A percentile compares a stretch with the other conserved stretches of the same genome.
These are phyloP conservation scores for Oryzias celebensis DNA, from an alignment of 2,113 vertebrate genomes.

Conservation along the genomic window DNA sequence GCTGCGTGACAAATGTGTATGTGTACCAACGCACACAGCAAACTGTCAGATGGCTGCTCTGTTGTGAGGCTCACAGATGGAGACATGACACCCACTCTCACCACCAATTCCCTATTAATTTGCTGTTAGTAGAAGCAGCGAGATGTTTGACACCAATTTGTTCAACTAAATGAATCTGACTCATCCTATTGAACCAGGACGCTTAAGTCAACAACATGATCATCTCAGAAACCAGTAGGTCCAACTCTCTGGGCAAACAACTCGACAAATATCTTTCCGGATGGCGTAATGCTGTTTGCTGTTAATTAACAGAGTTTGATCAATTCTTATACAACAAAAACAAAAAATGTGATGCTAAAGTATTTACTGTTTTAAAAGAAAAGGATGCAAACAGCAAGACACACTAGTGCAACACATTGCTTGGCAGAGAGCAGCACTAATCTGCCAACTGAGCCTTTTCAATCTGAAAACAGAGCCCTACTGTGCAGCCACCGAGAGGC, in stretches of 20 bases:
- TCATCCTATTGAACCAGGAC: slow-evolving; percentile 21
- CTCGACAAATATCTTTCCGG: slow-evolving; percentile 11
- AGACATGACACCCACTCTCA: slow-evolving; percentile 56
- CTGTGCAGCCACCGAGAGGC: slow-evolving; percentile 19
- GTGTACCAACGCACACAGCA: slow-evolving; percentile 26
- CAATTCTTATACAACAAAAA: background rate
- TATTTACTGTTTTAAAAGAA: slow-evolving; percentile 12
- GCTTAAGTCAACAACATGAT: slow-evolving; percentile 33
- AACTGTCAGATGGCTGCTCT: slow-evolving; percentile 57
- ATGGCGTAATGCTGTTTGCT: background rate
- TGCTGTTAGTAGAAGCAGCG: slow-evolving; percentile 38
- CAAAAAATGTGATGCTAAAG: background rate
- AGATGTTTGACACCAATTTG: slow-evolving; percentile 58
- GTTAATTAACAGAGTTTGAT: background rate
- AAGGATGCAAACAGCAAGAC: slow-evolving; percentile 6
- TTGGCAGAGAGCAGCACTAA: slow-evolving; percentile 14
- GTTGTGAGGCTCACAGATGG: slow-evolving; percentile 52
- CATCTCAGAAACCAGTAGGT: slow-evolving; percentile 20
- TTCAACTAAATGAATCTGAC: slow-evolving; percentile 47
- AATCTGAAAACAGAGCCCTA: slow-evolving; percentile 31
- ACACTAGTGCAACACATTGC: slow-evolving; percentile 11
- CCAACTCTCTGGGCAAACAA: slow-evolving; percentile 5
- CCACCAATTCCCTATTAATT: slow-evolving; percentile 58
- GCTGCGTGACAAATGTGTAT: slow-evolving; percentile 39
- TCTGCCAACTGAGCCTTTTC: slow-evolving; percentile 17